phyloP scores from a whole-genome alignment of 1,140 invertebrate genomes.

The Potamilus streckersoni region DNA sequence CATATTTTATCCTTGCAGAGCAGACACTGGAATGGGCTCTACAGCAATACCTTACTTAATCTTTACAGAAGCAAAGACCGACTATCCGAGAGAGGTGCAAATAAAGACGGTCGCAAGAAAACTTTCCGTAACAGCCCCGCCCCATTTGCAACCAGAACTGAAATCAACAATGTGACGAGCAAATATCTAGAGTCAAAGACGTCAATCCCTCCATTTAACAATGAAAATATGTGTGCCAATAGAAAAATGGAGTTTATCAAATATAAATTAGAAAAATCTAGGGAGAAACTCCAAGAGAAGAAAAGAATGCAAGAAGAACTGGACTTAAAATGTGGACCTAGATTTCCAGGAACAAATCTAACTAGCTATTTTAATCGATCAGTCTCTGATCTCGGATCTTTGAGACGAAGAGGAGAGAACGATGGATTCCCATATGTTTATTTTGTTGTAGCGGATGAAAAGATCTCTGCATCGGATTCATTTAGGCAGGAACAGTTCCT shows the following conservation, averaged over 20 bases:
- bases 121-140: no score
- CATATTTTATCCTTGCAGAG: no score
- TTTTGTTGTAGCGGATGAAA: constrained; percentile 26
- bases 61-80: no score
- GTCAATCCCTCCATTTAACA: no score
- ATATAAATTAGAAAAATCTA: constrained; percentile 23
- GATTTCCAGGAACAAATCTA: neutral
- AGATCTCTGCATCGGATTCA: neutral
- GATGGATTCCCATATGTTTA: constrained; percentile 13
- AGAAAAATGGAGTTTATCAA: constrained; percentile 25
- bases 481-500: neutral
- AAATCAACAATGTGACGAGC: no score
- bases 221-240: no score
- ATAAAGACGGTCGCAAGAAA: no score
- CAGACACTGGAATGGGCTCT: no score
- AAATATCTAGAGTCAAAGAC: no score
- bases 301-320: constrained; percentile 4
- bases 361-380: constrained; percentile 13
- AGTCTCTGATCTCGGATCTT: constrained; percentile 5
- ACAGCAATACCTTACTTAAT: no score
- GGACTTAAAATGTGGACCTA: constrained; percentile 13
- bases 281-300: constrained; percentile 19
- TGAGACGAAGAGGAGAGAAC: neutral
- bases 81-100: no score
- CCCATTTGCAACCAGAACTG: no score